Evolutionary conservation across 2,888 invertebrate species (phyloP).

Genomic region (Lagria hirta): DNA sequence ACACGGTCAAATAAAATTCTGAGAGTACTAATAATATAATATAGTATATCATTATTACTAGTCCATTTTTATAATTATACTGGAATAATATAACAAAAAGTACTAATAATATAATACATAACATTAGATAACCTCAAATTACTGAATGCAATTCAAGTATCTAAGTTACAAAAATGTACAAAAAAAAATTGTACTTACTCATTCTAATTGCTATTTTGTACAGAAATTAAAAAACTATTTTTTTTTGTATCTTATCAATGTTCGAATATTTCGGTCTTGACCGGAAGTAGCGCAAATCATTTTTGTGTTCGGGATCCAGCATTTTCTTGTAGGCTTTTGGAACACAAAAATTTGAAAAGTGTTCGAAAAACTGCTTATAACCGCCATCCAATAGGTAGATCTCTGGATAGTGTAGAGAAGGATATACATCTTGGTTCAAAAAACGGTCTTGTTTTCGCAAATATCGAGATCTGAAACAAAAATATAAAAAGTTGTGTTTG

Average conservation of each 20-base stretch:
- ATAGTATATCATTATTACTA: too few species aligned
- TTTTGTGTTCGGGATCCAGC: conserved; percentile 77
- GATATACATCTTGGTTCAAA: conserved; percentile 81
- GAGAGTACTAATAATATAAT: too few species aligned
- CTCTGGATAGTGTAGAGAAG: conserved; percentile 86
- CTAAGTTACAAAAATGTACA: too few species aligned
- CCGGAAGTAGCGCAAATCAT: conserved; percentile 72
- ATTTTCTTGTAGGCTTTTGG: conserved; percentile 81
- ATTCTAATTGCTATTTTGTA: too few species aligned
- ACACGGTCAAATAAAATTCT: too few species aligned
- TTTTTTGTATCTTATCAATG: too few species aligned
- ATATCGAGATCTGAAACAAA: conserved; percentile 69
- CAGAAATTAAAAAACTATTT: too few species aligned
- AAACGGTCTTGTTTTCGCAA: conserved; percentile 82
- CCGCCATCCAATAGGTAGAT: conserved; percentile 91
- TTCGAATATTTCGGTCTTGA: conserved; percentile 76
- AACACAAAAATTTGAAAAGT: conserved; percentile 67
- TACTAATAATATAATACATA: conserved; percentile 27
- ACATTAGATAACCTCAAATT: conserved; percentile 31
- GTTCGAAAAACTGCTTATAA: conserved; percentile 80
- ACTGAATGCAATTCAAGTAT: too few species aligned
- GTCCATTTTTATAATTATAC: too few species aligned
- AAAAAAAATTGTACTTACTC: too few species aligned
- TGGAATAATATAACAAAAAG: too few species aligned
- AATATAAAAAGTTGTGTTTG: conserved; percentile 3